Evolutionary conservation across 2,797 vertebrate genomes (phyloP), one percentile per base, ranked within the genome.

Genomic region (Chromobotia macracanthus): DNA sequence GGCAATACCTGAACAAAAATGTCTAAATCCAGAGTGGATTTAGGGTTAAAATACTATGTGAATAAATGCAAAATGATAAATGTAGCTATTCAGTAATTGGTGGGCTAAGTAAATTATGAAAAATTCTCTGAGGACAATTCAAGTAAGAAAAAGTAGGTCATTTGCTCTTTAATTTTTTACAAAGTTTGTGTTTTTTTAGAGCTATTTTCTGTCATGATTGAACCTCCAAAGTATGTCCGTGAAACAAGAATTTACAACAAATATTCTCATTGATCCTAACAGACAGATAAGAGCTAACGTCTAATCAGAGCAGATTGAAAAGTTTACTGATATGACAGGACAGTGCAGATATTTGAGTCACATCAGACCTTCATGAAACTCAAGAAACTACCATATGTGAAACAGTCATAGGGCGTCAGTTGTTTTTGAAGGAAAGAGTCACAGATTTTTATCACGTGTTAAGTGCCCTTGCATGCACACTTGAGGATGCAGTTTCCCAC

Each of bases 401-500:
- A 19, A 2, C 38, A 4, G 46, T 68, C 51, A 77, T 38, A 28
- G 41, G 50, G 2, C 23, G n/a, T 67, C 35, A 21, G 65, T 67
- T 48, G 58, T 53, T 78, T 76, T 65, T 69, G 8, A 44, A 51
- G 19, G 67, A 67, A 68, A 18, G 58, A 71, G 74, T 78, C 82
- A 70, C 44, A 70, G 77, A 77, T 77, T 72, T 72, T 53, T 53
- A 72, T 81, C 67, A 69, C 51, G 51, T 85, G 75, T 72, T 78
- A 82, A 23, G 70, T 86, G 83, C 80, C 83, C 75, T 41, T 60
- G 87, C 81, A 88, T 83, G 85, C 87, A 84, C 91, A 93, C 91
- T 91, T 91, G 91, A 89, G 85, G 77, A 88, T 80, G 84, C 75
- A 85, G 79, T 88, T 94, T 94, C 94, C 92, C 93, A 94, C 93